Percentiles rank a stretch among this genome's conserved stretches.
phyloP scores from a whole-genome alignment of 2,888 invertebrate species.

The Drosophila paramelanica region DNA sequence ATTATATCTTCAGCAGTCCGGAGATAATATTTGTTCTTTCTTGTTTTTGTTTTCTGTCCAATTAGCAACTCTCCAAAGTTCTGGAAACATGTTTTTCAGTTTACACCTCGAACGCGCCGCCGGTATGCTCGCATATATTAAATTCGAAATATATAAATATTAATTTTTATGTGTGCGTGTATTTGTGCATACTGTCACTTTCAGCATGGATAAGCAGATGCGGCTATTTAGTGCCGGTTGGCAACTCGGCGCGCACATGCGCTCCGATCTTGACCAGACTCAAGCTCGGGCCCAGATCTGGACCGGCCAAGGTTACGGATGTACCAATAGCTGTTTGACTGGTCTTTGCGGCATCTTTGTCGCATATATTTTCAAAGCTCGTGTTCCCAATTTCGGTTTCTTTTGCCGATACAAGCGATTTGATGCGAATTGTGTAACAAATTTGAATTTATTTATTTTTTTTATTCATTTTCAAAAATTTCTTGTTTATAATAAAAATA shows the following conservation, averaged over 20 bases:
- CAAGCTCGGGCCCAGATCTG: conserved; percentile 17
- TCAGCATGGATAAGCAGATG: conserved; percentile 14
- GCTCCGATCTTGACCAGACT: conserved; percentile 30
- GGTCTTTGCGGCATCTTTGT: conserved; percentile 34
- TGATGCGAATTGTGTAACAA: conserved; percentile 3
- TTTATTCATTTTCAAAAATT: background rate
- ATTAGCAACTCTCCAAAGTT: conserved; percentile 13
- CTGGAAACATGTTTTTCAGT: conserved; percentile 10
- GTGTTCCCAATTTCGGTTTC: conserved; percentile 6
- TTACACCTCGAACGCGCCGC: background rate
- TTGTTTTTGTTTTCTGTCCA: background rate
- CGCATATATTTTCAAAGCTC: conserved; percentile 4
- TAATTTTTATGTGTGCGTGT: background rate
- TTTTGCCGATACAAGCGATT: background rate
- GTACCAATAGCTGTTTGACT: conserved; percentile 32
- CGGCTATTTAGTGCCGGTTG: conserved; percentile 6
- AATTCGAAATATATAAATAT: background rate
- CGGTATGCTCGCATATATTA: background rate
- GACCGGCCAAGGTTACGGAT: conserved; percentile 22
- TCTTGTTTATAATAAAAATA: no score
- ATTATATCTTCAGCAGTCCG: background rate
- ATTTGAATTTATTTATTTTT: background rate
- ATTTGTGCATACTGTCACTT: conserved; percentile 21
- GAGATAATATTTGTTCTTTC: background rate
- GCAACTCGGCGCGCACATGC: conserved; percentile 12